A percentile compares a stretch with the other conserved stretches of the same genome.
phyloP scores from a whole-genome alignment of 2,797 vertebrate genomes.

The Megaceryle alcyon region DNA sequence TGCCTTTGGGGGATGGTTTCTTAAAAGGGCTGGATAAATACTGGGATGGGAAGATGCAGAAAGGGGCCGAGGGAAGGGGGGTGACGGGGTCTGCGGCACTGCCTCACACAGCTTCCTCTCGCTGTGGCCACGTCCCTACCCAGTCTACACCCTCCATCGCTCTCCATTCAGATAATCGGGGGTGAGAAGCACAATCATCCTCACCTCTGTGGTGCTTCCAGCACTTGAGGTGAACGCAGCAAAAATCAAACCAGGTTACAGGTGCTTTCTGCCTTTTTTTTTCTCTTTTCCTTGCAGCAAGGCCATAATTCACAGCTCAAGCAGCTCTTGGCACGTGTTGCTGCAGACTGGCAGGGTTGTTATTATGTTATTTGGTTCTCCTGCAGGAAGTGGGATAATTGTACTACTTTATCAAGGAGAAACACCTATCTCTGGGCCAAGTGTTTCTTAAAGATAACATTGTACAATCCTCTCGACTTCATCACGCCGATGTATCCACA shows the following conservation, averaged over 20 bases:
- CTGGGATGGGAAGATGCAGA: neutral
- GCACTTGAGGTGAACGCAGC: neutral
- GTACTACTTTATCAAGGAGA: neutral
- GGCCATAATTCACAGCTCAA: neutral
- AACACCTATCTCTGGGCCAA: neutral
- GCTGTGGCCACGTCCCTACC: rapidly evolving
- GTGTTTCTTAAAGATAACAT: slow-evolving; percentile 20
- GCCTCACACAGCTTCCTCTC: neutral
- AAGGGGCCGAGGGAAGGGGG: neutral
- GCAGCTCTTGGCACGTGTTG: neutral
- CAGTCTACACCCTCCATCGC: rapidly evolving
- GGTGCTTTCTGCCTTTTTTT: neutral
- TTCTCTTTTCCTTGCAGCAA: neutral
- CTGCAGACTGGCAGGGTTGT: neutral
- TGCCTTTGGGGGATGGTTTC: neutral
- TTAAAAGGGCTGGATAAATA: neutral
- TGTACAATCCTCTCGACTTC: neutral
- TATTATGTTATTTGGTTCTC: neutral
- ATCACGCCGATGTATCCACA: neutral
- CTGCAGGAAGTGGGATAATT: slow-evolving; percentile 14
- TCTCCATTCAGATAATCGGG: neutral
- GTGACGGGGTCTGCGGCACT: neutral
- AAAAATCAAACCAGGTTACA: neutral
- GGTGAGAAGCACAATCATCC: neutral
- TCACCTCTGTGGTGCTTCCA: neutral